These are phyloP conservation scores for Champsocephalus gunnari DNA, from an alignment of 2,797 vertebrate species.

Conservation along the genomic window DNA sequence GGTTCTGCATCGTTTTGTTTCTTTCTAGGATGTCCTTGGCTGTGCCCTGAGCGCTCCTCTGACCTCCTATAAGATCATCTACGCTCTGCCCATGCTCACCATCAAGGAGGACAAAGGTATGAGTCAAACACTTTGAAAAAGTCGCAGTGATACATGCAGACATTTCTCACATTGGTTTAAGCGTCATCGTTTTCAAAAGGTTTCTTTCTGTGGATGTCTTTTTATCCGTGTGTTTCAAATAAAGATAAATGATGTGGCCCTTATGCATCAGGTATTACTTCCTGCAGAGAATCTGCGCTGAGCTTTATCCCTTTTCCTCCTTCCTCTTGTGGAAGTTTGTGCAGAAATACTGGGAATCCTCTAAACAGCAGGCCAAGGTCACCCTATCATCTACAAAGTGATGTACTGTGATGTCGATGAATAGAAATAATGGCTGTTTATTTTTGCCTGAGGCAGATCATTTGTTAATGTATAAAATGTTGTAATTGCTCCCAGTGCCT, in stretches of 20 bases:
- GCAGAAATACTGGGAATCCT: conserved; percentile 1
- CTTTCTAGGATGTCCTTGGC: conserved; percentile 91
- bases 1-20: background rate
- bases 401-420: conserved; percentile 10
- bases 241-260: background rate
- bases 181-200: background rate
- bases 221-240: background rate
- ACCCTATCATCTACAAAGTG: background rate
- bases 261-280: conserved; percentile 16
- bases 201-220: background rate
- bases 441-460: background rate
- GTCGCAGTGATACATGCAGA: background rate
- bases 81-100: conserved; percentile 97
- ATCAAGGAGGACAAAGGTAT: conserved; percentile 99
- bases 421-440: conserved; percentile 31
- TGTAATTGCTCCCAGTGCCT: conserved; percentile 20
- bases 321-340: background rate
- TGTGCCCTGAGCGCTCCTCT: conserved; percentile 91
- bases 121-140: background rate
- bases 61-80: conserved; percentile 90
- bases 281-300: conserved; percentile 1
- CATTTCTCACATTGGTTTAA: background rate
- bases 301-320: conserved; percentile 14
- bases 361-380: conserved; percentile 34
- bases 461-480: conserved; percentile 23